A percentile compares a stretch with the other conserved stretches of the same genome.
Conservation (phyloP, 2,888 invertebrate genomes). For the Hydropsyche betteni region DNA sequence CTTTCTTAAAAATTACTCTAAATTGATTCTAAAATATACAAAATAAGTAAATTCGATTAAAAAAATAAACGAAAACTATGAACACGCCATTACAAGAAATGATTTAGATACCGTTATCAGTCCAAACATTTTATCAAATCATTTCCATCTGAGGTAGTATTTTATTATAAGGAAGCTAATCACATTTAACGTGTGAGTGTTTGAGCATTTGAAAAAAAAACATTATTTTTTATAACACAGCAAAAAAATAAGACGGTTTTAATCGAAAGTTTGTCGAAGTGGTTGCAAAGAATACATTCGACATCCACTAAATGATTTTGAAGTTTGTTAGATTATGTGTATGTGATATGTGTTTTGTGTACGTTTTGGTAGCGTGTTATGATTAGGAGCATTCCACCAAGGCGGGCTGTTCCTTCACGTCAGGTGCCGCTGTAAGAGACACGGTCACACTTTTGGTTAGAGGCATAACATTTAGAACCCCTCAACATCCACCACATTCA, state of each 20-base stretch:
- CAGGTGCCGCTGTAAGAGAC: constrained; percentile 66
- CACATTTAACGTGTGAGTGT: constrained; percentile 56
- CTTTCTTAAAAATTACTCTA: too few species aligned
- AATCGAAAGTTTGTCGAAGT: constrained; percentile 18
- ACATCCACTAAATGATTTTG: background rate
- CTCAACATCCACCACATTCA: constrained; percentile 44
- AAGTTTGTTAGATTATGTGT: background rate
- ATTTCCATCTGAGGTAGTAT: constrained; percentile 31
- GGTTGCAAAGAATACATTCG: constrained; percentile 1
- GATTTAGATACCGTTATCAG: too few species aligned
- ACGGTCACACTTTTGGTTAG: constrained; percentile 59
- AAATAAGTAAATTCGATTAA: too few species aligned
- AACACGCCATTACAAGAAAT: too few species aligned
- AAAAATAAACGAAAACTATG: too few species aligned
- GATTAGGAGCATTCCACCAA: constrained; percentile 69
- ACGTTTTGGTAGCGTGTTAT: constrained; percentile 49
- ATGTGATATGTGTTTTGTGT: constrained; percentile 4
- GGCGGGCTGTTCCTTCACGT: constrained; percentile 66
- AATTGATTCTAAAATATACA: too few species aligned
- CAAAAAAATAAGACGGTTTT: constrained; percentile 25
- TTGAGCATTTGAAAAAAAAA: constrained; percentile 57
- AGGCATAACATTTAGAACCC: constrained; percentile 59
- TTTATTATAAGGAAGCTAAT: constrained; percentile 57
- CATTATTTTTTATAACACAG: constrained; percentile 30
- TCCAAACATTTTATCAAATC: background rate